phyloP scores from a whole-genome alignment of 2,797 vertebrate species.

The Eulemur rubriventer region DNA sequence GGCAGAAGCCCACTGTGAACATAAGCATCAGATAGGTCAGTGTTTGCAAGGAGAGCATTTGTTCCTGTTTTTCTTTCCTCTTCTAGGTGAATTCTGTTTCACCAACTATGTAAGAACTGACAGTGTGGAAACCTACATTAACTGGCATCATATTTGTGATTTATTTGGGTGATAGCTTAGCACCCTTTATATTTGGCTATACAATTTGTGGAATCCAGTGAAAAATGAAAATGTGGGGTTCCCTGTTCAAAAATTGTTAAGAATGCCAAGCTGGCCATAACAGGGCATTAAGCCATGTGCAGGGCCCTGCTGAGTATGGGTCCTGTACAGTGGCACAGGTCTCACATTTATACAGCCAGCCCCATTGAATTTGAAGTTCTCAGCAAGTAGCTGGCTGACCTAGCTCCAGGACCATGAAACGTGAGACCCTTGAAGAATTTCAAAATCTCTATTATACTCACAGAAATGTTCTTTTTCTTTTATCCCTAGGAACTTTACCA shows the following conservation, averaged over 20 bases:
- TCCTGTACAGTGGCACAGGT: not conserved
- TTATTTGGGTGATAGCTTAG: not conserved
- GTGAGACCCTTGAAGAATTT: not conserved
- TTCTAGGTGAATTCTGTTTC: not conserved
- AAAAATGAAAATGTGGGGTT: not conserved
- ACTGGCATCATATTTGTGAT: not conserved
- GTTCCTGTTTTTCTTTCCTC: not conserved
- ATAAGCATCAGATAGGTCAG: not conserved
- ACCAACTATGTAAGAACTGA: not conserved
- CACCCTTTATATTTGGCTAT: not conserved
- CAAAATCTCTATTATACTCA: not conserved
- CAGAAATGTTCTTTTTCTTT: not conserved
- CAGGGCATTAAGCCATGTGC: not conserved
- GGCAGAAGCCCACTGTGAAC: not conserved
- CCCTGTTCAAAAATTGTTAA: not conserved
- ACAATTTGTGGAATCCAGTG: not conserved
- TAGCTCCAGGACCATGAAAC: too few relatives aligned
- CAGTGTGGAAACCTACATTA: not conserved
- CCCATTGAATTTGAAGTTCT: accelerated
- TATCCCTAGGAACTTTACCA: not conserved
- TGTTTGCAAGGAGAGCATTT: not conserved
- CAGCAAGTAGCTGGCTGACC: not conserved
- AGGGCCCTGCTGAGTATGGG: not conserved
- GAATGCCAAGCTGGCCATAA: not conserved
- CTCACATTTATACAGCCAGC: accelerated